Evolutionary conservation across 2,113 vertebrate species (phyloP).

Genomic region (Neoarius graeffei): DNA sequence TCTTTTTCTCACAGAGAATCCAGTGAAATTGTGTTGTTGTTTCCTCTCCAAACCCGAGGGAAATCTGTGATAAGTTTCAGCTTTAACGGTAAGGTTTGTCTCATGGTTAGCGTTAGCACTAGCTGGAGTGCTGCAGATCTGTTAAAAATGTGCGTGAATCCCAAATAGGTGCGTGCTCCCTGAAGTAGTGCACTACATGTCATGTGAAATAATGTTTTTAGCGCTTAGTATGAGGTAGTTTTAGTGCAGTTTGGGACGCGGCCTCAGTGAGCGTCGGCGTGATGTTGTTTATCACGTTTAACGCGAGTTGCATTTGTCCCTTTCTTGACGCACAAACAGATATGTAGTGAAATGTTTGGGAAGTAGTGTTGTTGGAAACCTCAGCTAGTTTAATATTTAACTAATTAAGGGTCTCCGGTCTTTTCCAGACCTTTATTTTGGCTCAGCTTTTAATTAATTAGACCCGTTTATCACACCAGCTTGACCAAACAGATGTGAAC

Average conservation of each 20-base stretch:
- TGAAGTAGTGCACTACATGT: background rate
- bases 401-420: background rate
- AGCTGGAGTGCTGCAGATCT: background rate
- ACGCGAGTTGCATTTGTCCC: no score
- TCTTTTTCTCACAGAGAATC: background rate
- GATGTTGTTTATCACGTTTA: background rate
- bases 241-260: background rate
- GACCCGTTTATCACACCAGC: background rate
- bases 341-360: background rate
- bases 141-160: background rate
- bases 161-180: background rate
- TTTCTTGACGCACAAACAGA: background rate
- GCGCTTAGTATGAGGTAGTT: background rate
- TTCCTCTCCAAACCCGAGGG: background rate
- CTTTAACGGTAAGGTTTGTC: slow-evolving; percentile 4
- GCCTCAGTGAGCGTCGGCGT: background rate
- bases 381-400: background rate
- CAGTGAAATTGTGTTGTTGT: background rate
- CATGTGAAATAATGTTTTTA: background rate
- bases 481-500: no score
- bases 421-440: background rate
- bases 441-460: background rate
- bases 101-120: background rate
- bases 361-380: background rate
- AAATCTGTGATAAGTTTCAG: background rate